Base-by-base conservation (phyloP, 2,113 vertebrate genomes). In the Malurus melanocephalus region DNA sequence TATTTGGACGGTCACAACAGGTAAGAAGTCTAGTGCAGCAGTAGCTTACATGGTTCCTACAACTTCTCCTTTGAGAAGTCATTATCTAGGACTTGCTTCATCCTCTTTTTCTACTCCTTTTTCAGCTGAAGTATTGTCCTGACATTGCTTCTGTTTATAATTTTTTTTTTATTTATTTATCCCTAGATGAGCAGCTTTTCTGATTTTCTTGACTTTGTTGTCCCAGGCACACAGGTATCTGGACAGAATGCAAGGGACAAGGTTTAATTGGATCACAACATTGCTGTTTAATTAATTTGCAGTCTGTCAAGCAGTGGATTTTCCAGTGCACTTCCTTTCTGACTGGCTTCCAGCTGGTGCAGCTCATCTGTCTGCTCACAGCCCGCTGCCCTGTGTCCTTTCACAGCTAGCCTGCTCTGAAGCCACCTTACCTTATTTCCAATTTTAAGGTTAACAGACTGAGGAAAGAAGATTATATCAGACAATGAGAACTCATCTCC, bases 371-470 rank as follows among this genome's bases (percentile, higher is more conserved):
- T 61, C 61, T 84, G 65, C 73, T 75, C 13, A 1, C 78, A 91
- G 67, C 42, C 62, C 78, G 52, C 30, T 71, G 56, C n/a, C 51
- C 52, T 56, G 10, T 71, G 49, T 74, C 61, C 64, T 88, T 81
- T 81, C 77, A 57, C 67, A 78, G 60, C 8, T 40, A 86, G 53
- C 17, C 49, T 88, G 32, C 28, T 94, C 77, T 61, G 83, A 90
- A 78, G 27, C 26, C 69, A 75, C 42, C n/a, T 62, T 83, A 52
- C 33, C 52, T 88, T 86, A 48, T 74, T 86, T 78, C 77, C 69
- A 83, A 33, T 92, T 92, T 86, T 90, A 88, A 93, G 69, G 73
- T 91, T 92, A 95, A 88, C 76, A 80, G 57, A 42, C 61, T 90
- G 80, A 84, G 66, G 45, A 84, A 89, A 86, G 72, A 66, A 73